Percentiles rank a stretch among this genome's conserved stretches.
Conservation (phyloP, 1,140 invertebrate genomes). For the Hydropsyche tenuis region DNA sequence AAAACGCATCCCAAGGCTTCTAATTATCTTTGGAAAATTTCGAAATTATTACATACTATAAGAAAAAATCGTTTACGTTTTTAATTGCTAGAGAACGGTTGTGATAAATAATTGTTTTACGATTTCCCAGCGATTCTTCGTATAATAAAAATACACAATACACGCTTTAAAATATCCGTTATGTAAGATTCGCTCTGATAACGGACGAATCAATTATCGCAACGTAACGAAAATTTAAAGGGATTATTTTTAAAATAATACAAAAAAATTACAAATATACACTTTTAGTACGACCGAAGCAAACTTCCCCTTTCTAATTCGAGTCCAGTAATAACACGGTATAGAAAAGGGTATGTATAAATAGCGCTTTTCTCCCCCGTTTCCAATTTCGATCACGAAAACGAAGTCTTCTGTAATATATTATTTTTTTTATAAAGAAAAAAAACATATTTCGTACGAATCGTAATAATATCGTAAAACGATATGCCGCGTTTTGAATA, state of each 20-base stretch:
- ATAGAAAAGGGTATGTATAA: background rate
- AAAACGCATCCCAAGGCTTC: too few relatives aligned
- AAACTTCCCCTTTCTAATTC: slow-evolving; percentile 17
- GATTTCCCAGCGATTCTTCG: slow-evolving; percentile 13
- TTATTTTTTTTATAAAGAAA: too few relatives aligned
- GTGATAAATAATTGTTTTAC: slow-evolving; percentile 20
- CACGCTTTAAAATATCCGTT: slow-evolving; percentile 7
- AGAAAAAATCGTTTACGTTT: too few relatives aligned
- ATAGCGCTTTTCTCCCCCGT: background rate
- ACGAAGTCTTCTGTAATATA: too few relatives aligned
- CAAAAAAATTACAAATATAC: background rate
- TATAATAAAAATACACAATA: background rate
- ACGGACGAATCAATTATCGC: slow-evolving; percentile 11
- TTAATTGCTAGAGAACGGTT: too few relatives aligned
- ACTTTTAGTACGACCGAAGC: background rate
- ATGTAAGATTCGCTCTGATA: slow-evolving; percentile 27
- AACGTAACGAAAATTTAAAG: background rate
- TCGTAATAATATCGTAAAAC: too few relatives aligned
- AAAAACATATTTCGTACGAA: too few relatives aligned
- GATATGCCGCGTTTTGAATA: too few relatives aligned
- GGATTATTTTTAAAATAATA: too few relatives aligned
- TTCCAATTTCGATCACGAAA: slow-evolving; percentile 26
- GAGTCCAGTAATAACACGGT: background rate
- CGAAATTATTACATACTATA: too few relatives aligned
- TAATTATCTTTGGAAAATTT: too few relatives aligned